These are phyloP conservation scores for Chymomyza costata DNA, from an alignment of 1,140 invertebrate genomes.

Conservation along the genomic window DNA sequence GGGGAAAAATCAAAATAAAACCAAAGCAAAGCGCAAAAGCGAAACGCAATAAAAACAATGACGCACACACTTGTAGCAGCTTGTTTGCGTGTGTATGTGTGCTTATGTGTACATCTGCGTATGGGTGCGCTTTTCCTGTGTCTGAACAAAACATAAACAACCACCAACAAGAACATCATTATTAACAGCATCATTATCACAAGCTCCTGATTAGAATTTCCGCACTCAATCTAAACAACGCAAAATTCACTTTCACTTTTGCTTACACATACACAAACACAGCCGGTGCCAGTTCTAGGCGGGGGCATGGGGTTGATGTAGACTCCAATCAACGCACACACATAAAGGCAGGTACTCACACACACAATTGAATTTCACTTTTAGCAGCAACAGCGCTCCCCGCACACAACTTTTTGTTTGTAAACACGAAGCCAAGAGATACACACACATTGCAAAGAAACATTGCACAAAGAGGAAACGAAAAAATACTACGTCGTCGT, in stretches of 20 bases:
- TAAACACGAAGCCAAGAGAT: constrained; percentile 70
- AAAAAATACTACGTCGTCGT: constrained; percentile 71
- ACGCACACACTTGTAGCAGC: constrained; percentile 70
- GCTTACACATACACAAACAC: too few species aligned
- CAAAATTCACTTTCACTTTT: constrained; percentile 62
- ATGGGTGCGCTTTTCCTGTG: too few species aligned
- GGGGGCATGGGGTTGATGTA: constrained; percentile 2
- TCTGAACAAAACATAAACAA: too few species aligned
- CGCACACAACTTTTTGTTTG: constrained; percentile 62
- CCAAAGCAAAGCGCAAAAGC: constrained; percentile 65
- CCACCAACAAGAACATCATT: constrained; percentile 30
- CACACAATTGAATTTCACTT: constrained; percentile 53
- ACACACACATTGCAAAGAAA: constrained; percentile 67
- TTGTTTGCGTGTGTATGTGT: constrained; percentile 17
- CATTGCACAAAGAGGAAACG: constrained; percentile 53
- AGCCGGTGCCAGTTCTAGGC: too few species aligned
- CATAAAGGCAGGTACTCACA: background rate
- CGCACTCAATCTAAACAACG: constrained; percentile 24
- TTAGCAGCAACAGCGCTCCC: constrained; percentile 45
- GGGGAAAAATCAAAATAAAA: constrained; percentile 68
- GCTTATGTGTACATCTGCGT: constrained; percentile 9
- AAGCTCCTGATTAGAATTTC: constrained; percentile 58
- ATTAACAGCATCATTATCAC: constrained; percentile 9
- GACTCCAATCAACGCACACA: background rate
- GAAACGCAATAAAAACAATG: constrained; percentile 73